Base-by-base conservation (phyloP, 1,140 invertebrate genomes). In the Drosophila subpulchrella region DNA sequence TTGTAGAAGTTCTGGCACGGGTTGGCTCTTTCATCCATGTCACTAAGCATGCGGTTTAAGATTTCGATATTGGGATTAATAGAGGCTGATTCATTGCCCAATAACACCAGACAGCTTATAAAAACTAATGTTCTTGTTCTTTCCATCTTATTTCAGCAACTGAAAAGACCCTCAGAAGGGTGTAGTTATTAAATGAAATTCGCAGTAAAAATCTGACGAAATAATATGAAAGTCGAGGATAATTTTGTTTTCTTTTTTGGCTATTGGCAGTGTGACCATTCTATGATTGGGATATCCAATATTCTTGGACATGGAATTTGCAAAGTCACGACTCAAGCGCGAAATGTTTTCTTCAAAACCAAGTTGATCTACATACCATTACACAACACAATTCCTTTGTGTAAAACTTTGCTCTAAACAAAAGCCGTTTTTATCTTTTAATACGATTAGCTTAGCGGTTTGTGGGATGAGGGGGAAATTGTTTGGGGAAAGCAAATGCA, bases 401-500 rank as follows among this genome's bases (percentile, higher is more conserved):
- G 81, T 76, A 83, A 80, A 84, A 84, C 72, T 65, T 67, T 81
- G 81, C 81, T 78, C 66, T 48, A 71, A 81, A 78, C 48, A 67
- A 57, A 83, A 88, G 67, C 72, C 62, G 55, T 86, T 86, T 80
- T 61, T 76, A 73, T 59, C 67, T 56, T 30, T 63, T 56, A 74
- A 65, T 60, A 75, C 44, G 54, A 70, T 46, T 74, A 72, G 59
- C 68, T 88, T 78, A 78, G 53, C 30, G 32, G 51, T 48, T 72
- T 20, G 48, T 81, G 75, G 53, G 47, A 54, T 55, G 62, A 62
- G 57, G 62, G 72, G 46, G 8, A 50, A 46, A 13, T 20, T 61
- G 50, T 27, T 57, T 41, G 13, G 27, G 50, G 67, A 44, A 20
- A 67, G 57, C 57, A 30, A 73, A 73, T 83, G 78, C 59, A 55